Base-by-base conservation (phyloP, 2,888 invertebrate genomes). In the Lochmaea capreae region DNA sequence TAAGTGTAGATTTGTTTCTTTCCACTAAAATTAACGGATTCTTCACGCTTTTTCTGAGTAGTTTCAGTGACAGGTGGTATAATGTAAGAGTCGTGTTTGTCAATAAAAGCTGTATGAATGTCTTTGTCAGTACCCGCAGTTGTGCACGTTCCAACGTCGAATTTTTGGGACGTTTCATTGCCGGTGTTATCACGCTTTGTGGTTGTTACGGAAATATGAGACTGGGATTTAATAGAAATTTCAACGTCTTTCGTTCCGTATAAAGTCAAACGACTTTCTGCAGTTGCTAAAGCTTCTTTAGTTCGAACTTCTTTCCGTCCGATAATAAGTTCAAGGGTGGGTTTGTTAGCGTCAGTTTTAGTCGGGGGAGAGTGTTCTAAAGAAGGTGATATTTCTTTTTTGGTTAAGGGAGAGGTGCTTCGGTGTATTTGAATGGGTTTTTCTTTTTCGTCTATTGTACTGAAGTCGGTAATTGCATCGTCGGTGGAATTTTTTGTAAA, bases 231-330 rank as follows among this genome's bases (percentile, higher is more conserved):
- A 52, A 89, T 89, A 14, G 89, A 89, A 74, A 89, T 89, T 84
- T 90, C 89, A 8, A 89, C 88, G 82, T 89, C 89, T 77, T 87
- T 87, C n/a, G 87, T 87, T 12, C 89, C 88, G 78, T 89, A 89
- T 14, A 89, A 79, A 5, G 89, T 89, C 42, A 89, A 81, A n/a
- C 88, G 85, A 81, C 89, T 89, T 83, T 89, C 89, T 14, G 89
- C 87, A 10, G 88, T 87, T 8, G 89, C 89, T 52, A 88, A 88
- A 0, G 89, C 88, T 78, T 89, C 89, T 77, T 86, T 86, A 6
- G 89, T 89, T 63, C 87, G 86, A 0, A 89, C 87, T 82, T 90
- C 89, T 83, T 90, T 90, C 6, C 89, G 86, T 3, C 89, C 89
- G 72, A 89, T 89, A 2, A 89, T 86, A 49, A 90, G 82, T 83